phyloP scores from a whole-genome alignment of 2,888 invertebrate genomes.

The Ametastegia equiseti region DNA sequence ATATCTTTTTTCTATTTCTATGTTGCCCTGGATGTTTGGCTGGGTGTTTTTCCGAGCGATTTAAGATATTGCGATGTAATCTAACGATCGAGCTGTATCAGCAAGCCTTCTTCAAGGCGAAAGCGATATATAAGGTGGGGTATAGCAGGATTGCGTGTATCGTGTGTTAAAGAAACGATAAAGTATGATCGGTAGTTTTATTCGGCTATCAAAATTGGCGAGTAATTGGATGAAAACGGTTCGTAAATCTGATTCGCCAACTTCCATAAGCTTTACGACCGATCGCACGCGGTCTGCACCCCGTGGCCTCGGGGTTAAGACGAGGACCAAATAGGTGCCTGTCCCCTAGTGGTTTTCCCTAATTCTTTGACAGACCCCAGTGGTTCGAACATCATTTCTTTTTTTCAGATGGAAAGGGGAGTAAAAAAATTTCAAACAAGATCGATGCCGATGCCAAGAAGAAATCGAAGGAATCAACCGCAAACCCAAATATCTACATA shows the following conservation, averaged over 20 bases:
- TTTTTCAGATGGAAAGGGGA: background rate
- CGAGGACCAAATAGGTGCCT: background rate
- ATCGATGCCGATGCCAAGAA: background rate
- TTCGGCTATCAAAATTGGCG: background rate
- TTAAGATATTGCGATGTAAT: too few species aligned
- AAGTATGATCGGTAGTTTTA: background rate
- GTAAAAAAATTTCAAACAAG: background rate
- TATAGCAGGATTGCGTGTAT: too few species aligned
- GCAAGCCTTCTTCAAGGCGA: too few species aligned
- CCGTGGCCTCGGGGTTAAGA: background rate
- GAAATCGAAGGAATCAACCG: constrained; percentile 12
- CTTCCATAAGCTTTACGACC: background rate
- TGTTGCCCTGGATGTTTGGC: too few species aligned
- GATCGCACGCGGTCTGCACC: background rate
- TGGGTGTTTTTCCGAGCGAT: too few species aligned
- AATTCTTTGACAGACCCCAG: background rate
- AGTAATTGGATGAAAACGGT: constrained; percentile 4
- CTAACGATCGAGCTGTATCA: too few species aligned
- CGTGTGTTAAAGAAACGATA: background rate
- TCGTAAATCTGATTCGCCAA: background rate
- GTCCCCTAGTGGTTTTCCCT: background rate
- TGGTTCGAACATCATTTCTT: background rate
- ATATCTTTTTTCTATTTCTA: too few species aligned
- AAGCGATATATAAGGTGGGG: too few species aligned
- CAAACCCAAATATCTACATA: background rate